Evolutionary conservation across 2,797 vertebrate species (phyloP).

Genomic region (Luscinia megarhynchos): DNA sequence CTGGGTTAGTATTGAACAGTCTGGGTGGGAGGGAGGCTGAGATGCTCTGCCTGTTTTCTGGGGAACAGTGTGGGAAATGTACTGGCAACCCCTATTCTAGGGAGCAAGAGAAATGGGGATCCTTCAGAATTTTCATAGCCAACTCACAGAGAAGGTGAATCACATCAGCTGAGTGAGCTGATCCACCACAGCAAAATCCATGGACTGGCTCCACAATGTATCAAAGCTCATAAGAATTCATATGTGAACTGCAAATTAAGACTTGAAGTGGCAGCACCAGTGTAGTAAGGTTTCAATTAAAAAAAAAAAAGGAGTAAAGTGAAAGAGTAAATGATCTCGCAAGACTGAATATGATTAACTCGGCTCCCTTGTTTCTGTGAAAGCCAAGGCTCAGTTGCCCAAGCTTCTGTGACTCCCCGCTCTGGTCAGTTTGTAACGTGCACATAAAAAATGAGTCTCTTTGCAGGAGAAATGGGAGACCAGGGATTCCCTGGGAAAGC

Average conservation of each 20-base stretch:
- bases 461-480: slow-evolving; percentile 16
- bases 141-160: background rate
- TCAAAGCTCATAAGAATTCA: background rate
- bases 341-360: background rate
- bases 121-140: background rate
- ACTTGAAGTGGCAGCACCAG: background rate
- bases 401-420: background rate
- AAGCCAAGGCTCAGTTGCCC: background rate
- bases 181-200: background rate
- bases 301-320: background rate
- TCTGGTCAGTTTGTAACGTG: background rate
- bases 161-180: background rate
- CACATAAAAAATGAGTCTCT: background rate
- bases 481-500: slow-evolving; percentile 17
- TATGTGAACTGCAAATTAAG: background rate
- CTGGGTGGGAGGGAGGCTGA: background rate
- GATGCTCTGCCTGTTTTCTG: background rate
- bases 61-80: background rate
- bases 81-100: background rate
- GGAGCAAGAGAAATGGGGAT: background rate
- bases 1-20: background rate
- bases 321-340: background rate
- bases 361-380: background rate
- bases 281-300: background rate
- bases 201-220: background rate